Evolutionary conservation across 1,140 invertebrate genomes (phyloP), one percentile per base, ranked within the genome.

Genomic region (Tetragnatha versicolor): DNA sequence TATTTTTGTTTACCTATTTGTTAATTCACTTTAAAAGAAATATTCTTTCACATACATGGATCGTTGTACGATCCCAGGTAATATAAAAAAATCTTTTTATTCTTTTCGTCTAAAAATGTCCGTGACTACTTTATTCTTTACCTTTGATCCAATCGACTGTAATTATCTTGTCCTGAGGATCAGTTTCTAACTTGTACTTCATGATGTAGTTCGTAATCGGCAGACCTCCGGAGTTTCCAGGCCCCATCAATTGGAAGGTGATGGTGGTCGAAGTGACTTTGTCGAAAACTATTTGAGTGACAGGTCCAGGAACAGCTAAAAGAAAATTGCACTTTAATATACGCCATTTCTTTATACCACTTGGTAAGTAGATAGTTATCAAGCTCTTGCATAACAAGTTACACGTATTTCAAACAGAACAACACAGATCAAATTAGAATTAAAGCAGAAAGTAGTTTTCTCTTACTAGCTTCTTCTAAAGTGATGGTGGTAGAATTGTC

Each of bases 181-280:
- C 86, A 84, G 3, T 83, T 83, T 89, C 87, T 75, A 91, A 88
- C 83, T 91, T 93, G 84, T 93, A 96, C 82, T 93, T 90, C 0
- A 92, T 91, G 2, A 88, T 89, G 80, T 91, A 92, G 0, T 90
- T 89, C 68, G 88, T 86, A 2, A 95, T 88, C 3, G 92, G 93
- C 25, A 94, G 85, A 22, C 94, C 94, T 53, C 91, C 89, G 73
- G 91, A 89, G 76, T 90, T 89, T 22, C 88, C 85, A 2, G 94
- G 94, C 0, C 90, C 90, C 3, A 90, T 85, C 27, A 97, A 90
- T 42, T 88, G 88, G 83, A 95, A 95, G 55, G 89, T 90, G 47
- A 95, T 91, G 3, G 93, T 93, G 0, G 94, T 96, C 0, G 94
- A 94, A 2, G 86, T 85, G 9, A 72, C 82, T 60, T 75, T 63